Conservation (phyloP, 2,113 vertebrate species). For the Lepus europaeus region DNA sequence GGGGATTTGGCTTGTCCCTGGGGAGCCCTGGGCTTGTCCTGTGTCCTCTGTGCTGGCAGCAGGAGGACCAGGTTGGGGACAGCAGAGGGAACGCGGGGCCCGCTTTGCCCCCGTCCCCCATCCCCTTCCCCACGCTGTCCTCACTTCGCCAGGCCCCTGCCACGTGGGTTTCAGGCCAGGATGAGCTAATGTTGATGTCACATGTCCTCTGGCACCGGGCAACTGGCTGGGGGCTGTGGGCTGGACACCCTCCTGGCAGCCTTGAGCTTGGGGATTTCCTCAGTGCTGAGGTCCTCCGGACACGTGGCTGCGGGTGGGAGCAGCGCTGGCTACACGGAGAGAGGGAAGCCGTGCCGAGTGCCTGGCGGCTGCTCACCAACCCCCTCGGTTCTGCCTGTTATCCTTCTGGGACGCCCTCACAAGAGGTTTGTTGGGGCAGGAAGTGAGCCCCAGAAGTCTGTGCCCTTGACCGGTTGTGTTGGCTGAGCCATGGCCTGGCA, state of each 20-base stretch:
- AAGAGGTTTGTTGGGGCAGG: background rate
- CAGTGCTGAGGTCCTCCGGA: background rate
- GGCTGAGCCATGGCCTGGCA: fast-evolving
- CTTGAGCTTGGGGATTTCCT: background rate
- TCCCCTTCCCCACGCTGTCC: background rate
- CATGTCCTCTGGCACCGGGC: background rate
- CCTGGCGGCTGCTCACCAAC: background rate
- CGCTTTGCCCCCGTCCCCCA: background rate
- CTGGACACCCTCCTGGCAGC: too few species aligned
- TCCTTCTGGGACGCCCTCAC: background rate
- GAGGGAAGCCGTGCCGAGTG: background rate
- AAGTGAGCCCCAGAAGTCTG: background rate
- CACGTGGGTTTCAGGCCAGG: background rate
- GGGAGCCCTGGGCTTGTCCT: background rate
- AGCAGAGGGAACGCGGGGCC: background rate
- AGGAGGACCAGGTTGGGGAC: too few species aligned
- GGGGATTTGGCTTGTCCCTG: too few species aligned
- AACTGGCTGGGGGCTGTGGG: background rate
- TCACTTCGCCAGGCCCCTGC: background rate
- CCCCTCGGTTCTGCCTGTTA: background rate
- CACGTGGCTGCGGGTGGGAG: too few species aligned
- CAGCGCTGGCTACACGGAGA: too few species aligned
- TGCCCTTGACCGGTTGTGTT: background rate
- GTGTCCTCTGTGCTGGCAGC: background rate
- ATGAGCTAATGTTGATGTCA: too few species aligned